phyloP scores from a whole-genome alignment of 92 coral and sea anemone species.

The Galaxea fascicularis region DNA sequence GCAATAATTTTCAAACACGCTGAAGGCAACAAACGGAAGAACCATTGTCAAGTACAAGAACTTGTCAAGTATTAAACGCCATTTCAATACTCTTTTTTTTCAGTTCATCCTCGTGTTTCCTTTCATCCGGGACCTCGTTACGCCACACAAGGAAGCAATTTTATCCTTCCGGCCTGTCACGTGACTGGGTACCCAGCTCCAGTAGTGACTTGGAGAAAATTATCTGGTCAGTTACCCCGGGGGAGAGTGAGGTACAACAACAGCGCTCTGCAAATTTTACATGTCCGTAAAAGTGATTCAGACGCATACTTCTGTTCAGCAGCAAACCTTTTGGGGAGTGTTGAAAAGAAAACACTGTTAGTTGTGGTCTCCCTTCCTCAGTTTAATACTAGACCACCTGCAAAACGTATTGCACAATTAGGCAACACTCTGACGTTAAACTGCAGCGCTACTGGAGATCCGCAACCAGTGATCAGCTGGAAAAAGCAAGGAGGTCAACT shows the following conservation, averaged over 20 bases:
- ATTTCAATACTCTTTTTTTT: not conserved
- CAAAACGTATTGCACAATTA: not conserved
- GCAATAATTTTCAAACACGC: too few relatives aligned
- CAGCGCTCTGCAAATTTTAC: constrained; percentile 1
- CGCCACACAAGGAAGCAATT: constrained; percentile 44
- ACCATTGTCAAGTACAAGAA: too few relatives aligned
- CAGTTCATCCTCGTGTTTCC: constrained; percentile 54
- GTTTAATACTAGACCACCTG: constrained; percentile 41
- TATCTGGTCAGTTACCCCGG: constrained; percentile 30
- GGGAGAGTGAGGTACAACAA: constrained; percentile 11
- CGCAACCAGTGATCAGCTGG: constrained; percentile 15
- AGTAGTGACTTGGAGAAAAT: constrained; percentile 60
- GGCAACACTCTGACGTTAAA: constrained; percentile 1
- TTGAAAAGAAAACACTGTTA: not conserved
- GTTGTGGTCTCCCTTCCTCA: constrained; percentile 24
- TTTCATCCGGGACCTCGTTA: constrained; percentile 42
- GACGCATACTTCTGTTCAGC: constrained; percentile 52
- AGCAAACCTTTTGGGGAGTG: constrained; percentile 29
- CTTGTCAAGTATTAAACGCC: too few relatives aligned
- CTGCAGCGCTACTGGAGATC: constrained; percentile 32
- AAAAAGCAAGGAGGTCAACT: constrained; percentile 22
- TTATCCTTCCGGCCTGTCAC: constrained; percentile 66
- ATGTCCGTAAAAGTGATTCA: constrained; percentile 9
- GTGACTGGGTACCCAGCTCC: constrained; percentile 67
- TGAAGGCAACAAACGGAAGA: too few relatives aligned